phyloP scores from a whole-genome alignment of 1,140 invertebrate genomes.

The Scylla paramamosain region DNA sequence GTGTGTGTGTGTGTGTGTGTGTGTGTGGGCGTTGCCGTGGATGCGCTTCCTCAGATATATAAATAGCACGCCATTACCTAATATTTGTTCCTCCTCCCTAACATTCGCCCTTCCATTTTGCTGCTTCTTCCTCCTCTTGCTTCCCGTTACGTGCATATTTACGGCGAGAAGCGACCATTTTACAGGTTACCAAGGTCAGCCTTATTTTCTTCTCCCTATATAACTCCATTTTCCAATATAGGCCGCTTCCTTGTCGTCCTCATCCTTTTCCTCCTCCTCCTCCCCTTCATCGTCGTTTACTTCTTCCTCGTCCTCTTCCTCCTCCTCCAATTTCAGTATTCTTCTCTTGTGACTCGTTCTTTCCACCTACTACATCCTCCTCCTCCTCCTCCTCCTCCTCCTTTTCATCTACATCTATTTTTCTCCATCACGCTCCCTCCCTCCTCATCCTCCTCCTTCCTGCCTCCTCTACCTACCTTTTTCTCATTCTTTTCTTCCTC shows the following conservation, averaged over 20 bases:
- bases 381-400: not conserved
- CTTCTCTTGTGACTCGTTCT: too few species aligned
- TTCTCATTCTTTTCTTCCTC: too few species aligned
- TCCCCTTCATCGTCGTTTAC: not conserved
- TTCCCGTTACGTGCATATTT: too few species aligned
- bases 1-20: not conserved
- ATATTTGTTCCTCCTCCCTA: too few species aligned
- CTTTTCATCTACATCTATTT: not conserved
- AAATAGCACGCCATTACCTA: not conserved
- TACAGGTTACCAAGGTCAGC: not conserved
- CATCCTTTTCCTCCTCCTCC: not conserved
- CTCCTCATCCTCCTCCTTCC: not conserved
- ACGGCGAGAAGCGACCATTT: not conserved
- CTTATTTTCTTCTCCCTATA: not conserved
- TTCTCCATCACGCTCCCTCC: not conserved
- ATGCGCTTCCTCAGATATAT: not conserved
- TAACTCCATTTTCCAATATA: not conserved
- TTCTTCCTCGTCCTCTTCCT: not conserved
- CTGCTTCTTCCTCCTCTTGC: not conserved
- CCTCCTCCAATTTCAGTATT: not conserved
- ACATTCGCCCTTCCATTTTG: not conserved
- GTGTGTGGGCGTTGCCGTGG: not conserved
- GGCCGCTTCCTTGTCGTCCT: too few species aligned
- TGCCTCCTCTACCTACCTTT: not conserved
- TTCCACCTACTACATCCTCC: not conserved